phyloP scores from a whole-genome alignment of 2,113 vertebrate genomes.

The Etheostoma spectabile region DNA sequence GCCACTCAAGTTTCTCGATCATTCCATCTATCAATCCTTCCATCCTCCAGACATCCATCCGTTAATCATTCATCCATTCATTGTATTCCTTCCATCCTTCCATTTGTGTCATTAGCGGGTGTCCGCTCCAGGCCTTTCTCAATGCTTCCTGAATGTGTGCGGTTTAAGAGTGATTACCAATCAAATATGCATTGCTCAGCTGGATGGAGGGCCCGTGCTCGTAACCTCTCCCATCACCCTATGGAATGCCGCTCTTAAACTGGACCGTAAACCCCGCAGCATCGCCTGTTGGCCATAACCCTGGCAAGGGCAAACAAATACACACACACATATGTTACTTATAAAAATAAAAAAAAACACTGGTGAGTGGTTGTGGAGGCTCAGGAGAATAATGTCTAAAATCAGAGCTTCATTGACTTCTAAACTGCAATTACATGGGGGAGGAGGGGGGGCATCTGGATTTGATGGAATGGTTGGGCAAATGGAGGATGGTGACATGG shows the following conservation, averaged over 20 bases:
- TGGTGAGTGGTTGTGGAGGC: constrained; percentile 29
- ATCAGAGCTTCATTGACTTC: constrained; percentile 3
- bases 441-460: constrained; percentile 18
- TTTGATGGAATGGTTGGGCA: constrained; percentile 22
- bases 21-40: too few relatives aligned
- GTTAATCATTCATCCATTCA: too few relatives aligned
- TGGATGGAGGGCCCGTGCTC: constrained; percentile 46
- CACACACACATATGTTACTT: constrained; percentile 37
- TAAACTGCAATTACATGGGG: constrained; percentile 46
- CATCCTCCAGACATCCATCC: too few relatives aligned
- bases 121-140: constrained; percentile 5
- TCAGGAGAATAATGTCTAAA: constrained; percentile 14
- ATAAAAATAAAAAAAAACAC: constrained; percentile 19
- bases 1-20: too few relatives aligned
- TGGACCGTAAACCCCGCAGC: constrained; percentile 43
- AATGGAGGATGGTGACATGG: constrained; percentile 33
- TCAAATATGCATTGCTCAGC: constrained; percentile 43
- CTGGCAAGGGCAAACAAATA: constrained; percentile 56
- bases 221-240: constrained; percentile 63
- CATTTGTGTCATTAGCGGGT: constrained; percentile 14
- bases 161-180: constrained; percentile 62
- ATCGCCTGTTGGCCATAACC: constrained; percentile 29
- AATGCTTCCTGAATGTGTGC: constrained; percentile 5
- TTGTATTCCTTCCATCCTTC: not conserved
- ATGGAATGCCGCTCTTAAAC: constrained; percentile 61